phyloP scores from a whole-genome alignment of 2,888 invertebrate genomes.

The Drosophila meridionalis region DNA sequence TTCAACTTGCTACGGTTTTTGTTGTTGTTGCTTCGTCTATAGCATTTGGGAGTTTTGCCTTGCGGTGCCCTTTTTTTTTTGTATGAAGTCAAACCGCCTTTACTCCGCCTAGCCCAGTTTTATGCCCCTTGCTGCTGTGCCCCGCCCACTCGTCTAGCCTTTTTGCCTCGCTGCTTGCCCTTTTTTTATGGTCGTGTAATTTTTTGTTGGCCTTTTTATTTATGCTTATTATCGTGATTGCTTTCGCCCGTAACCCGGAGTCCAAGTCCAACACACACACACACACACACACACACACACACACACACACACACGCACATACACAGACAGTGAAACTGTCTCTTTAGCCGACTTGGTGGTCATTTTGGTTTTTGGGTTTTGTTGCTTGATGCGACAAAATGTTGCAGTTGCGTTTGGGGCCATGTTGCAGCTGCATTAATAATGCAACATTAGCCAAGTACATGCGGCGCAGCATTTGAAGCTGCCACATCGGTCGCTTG shows the following conservation, averaged over 20 bases:
- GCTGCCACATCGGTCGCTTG: constrained; percentile 58
- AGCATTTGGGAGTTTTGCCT: constrained; percentile 48
- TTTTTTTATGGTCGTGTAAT: constrained; percentile 77
- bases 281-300: constrained; percentile 9
- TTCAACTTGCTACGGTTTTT: constrained; percentile 2
- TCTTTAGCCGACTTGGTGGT: constrained; percentile 25
- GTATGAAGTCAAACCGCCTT: constrained; percentile 21
- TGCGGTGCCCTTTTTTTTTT: constrained; percentile 49
- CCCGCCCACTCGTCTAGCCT: constrained; percentile 18
- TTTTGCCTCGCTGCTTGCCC: constrained; percentile 50
- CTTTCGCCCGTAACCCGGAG: constrained; percentile 50
- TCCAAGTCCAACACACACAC: constrained; percentile 19
- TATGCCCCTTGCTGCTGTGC: background rate
- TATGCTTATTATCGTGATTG: constrained; percentile 79
- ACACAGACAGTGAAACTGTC: constrained; percentile 11
- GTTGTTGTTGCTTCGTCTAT: constrained; percentile 25
- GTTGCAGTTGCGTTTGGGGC: constrained; percentile 22
- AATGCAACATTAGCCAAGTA: constrained; percentile 67
- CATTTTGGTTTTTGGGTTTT: constrained; percentile 8
- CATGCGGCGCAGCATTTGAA: constrained; percentile 21
- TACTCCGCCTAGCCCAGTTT: background rate
- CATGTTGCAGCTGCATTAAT: constrained; percentile 69
- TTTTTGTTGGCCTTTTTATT: constrained; percentile 74
- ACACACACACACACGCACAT: background rate
- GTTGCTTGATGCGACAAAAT: constrained; percentile 35